Evolutionary conservation across 2,113 vertebrate species (phyloP), one percentile per base, ranked within the genome.

Genomic region (Ictalurus furcatus): DNA sequence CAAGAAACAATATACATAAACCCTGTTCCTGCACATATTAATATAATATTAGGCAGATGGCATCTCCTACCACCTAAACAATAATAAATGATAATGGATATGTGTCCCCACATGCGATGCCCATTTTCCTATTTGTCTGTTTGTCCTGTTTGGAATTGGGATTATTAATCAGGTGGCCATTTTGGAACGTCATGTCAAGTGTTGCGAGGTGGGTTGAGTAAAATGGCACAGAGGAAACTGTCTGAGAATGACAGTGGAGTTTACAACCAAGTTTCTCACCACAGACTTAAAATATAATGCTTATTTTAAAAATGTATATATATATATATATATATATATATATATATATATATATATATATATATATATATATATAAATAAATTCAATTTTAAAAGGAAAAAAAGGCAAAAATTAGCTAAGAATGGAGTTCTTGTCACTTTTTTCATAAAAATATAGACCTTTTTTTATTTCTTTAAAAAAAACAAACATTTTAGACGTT

Each of bases 81-180:
- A 40, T 52, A 56, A 34, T 63, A 52, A 81, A 21, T 34, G 28
- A 61, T 81, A 28, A 30, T 28, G 44, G 12, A 30, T 25, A 30
- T 67, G 37, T 67, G 44, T 59, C 52, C 52, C 58, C 37, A 65
- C 19, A 37, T 34, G 44, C 54, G 86, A 34, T 88, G 21, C 61
- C 59, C 6, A 58, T 88, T 67, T 82, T 56, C 59, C 86, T 67
- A 25, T 54, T 67, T 73, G 30, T 86, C 56, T 76, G 14, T 85
- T 86, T 76, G 78, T 81, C 12, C 76, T 69, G 23, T 52, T 69
- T 88, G 79, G 67, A 81, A 82, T 69, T 69, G 87, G 79, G 79
- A 30, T 88, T 71, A 83, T 88, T 88, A 88, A 71, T 88, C 87
- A 88, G 87, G 87, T 88, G 79, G 78, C 87, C 87, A 88, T 88